Evolutionary conservation across 2,888 invertebrate species (phyloP).

Genomic region (Autographa pulchrina): DNA sequence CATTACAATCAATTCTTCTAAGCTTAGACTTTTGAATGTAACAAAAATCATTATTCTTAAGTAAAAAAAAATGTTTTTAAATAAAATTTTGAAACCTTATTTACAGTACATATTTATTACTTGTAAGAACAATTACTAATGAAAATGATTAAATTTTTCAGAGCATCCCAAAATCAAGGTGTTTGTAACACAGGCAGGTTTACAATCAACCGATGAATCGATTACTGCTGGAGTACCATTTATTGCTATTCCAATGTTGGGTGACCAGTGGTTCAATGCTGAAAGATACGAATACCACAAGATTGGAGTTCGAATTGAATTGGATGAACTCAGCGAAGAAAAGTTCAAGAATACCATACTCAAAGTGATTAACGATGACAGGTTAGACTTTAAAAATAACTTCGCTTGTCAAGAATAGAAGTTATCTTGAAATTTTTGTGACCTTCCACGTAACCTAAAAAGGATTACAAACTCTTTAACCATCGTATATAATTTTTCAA

Average conservation of each 20-base stretch:
- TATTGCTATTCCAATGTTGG: constrained; percentile 75
- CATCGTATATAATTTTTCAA: neutral
- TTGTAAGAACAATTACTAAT: no score
- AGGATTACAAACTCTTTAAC: neutral
- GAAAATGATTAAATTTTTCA: constrained; percentile 68
- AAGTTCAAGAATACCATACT: constrained; percentile 18
- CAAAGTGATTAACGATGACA: constrained; percentile 17
- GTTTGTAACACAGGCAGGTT: constrained; percentile 77
- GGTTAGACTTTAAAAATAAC: constrained; percentile 3
- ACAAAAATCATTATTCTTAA: no score
- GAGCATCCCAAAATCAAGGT: no score
- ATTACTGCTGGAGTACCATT: constrained; percentile 75
- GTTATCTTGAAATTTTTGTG: neutral
- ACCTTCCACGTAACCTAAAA: no score
- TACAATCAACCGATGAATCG: constrained; percentile 80
- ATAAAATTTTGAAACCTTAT: no score
- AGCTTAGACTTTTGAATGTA: no score
- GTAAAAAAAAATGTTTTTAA: no score
- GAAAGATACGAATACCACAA: constrained; percentile 55
- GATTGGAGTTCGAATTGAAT: constrained; percentile 32
- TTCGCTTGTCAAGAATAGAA: neutral
- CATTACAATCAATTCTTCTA: no score
- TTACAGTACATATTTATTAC: no score
- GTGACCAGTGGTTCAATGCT: constrained; percentile 76
- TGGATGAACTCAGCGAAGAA: constrained; percentile 15